Percentiles rank a stretch among this genome's conserved stretches.
Conservation (phyloP, 2,113 vertebrate species). For the Pelmatolapia mariae region DNA sequence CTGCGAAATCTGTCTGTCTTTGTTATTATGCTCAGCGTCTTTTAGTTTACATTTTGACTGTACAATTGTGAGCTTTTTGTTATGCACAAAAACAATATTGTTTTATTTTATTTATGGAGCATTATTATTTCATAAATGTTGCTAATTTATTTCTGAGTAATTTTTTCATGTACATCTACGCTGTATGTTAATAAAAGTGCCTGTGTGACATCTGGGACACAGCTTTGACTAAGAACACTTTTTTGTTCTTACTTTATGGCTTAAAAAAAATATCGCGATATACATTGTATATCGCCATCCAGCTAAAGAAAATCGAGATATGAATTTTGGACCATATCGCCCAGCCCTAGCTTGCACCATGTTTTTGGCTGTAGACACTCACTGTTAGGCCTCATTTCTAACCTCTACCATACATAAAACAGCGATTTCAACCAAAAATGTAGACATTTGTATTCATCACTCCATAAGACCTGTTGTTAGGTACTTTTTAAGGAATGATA, state of each 20-base stretch:
- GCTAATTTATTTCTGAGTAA: neutral
- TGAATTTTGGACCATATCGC: neutral
- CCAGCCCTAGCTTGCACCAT: neutral
- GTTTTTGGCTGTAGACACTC: neutral
- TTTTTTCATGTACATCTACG: neutral
- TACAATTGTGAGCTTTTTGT: neutral
- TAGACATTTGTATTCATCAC: neutral
- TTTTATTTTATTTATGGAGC: neutral
- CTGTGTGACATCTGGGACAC: neutral
- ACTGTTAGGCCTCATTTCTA: neutral
- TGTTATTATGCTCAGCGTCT: neutral
- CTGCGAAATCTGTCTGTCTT: neutral
- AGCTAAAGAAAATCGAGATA: neutral
- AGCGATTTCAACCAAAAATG: neutral
- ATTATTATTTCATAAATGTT: neutral
- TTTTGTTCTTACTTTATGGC: neutral
- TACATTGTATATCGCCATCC: neutral
- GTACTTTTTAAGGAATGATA: neutral
- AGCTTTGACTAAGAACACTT: neutral
- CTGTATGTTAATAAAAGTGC: neutral
- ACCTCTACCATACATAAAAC: neutral
- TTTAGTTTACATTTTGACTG: neutral
- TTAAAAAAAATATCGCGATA: neutral
- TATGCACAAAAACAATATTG: neutral
- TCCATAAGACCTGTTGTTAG: neutral